Percentiles rank a stretch among this genome's conserved stretches.
These are phyloP conservation scores for Polyploca ridens DNA, from an alignment of 2,888 invertebrate genomes.

Conservation along the genomic window DNA sequence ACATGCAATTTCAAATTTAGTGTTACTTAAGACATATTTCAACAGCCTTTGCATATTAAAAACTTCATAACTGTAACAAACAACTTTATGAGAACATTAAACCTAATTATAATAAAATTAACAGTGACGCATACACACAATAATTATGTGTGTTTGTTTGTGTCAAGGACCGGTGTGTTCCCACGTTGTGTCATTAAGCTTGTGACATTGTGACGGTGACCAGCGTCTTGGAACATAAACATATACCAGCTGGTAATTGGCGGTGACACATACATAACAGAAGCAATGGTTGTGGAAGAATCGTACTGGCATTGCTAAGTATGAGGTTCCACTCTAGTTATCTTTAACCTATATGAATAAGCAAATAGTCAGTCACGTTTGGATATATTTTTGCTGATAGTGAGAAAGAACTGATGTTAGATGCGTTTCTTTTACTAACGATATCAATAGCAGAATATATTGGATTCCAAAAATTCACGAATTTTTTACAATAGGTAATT, in stretches of 20 bases:
- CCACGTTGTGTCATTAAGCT: slow-evolving; percentile 16
- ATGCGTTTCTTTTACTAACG: too few species aligned
- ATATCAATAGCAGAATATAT: too few species aligned
- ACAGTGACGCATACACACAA: slow-evolving; percentile 3
- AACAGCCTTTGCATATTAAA: too few species aligned
- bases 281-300: neutral
- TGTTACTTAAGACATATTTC: neutral
- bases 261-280: slow-evolving; percentile 1
- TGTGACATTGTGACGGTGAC: slow-evolving; percentile 15
- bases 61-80: neutral
- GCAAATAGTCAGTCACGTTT: too few species aligned
- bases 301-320: neutral
- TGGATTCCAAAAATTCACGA: neutral
- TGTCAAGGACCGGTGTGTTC: slow-evolving; percentile 19
- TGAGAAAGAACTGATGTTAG: too few species aligned
- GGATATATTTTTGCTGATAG: too few species aligned
- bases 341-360: neutral
- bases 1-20: neutral
- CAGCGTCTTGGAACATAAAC: slow-evolving; percentile 1
- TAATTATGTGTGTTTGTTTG: slow-evolving; percentile 10
- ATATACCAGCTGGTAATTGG: neutral
- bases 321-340: neutral
- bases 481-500: neutral
- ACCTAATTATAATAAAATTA: neutral
- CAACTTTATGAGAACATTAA: neutral